Evolutionary conservation across 2,797 vertebrate genomes (phyloP), one percentile per base, ranked within the genome.

Genomic region (Bufotes viridis): DNA sequence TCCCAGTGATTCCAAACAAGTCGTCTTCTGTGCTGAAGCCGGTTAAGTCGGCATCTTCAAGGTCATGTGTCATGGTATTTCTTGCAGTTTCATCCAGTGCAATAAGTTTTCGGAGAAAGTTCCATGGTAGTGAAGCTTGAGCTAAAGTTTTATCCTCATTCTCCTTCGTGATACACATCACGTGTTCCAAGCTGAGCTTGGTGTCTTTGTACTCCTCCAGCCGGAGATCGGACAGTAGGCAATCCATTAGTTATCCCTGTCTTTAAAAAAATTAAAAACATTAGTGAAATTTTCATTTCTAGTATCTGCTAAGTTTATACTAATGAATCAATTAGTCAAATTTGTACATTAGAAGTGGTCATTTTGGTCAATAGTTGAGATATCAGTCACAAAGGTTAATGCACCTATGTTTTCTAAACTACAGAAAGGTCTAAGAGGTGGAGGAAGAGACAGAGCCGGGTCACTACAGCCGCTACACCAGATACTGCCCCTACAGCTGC

Each of bases 131-230:
- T 42, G 51, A 49, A 9, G 22, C 17, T 57, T 58, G 13, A 42
- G 20, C 17, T 7, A 29, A 5, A 49, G 24, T 29, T 60, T 65
- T 15, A 60, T 14, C 9, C 26, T 6, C 15, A 29, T 61, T 80
- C 22, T 87, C 78, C 14, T 49, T 42, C 15, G 13, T 20, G 53
- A 81, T 87, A 70, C 61, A 79, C 78, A 87, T 49, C 14, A 74
- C 63, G 6, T 74, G 15, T 55, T 67, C 65, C 24, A 81, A 34
- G 22, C 20, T 72, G 15, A 82, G n/a, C 29, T 78, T 82, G 55
- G 78, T 61, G 14, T 15, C 17, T 84, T 93, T 92, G 51, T 94
- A 84, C 0, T 91, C 78, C 89, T 93, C 91, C 42, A 81, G 51
- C 10, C 42, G 81, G 9, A 70, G 81, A 53, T 70, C 9, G 20